Evolutionary conservation across 2,113 vertebrate genomes (phyloP).

Genomic region (Petromus typicus): DNA sequence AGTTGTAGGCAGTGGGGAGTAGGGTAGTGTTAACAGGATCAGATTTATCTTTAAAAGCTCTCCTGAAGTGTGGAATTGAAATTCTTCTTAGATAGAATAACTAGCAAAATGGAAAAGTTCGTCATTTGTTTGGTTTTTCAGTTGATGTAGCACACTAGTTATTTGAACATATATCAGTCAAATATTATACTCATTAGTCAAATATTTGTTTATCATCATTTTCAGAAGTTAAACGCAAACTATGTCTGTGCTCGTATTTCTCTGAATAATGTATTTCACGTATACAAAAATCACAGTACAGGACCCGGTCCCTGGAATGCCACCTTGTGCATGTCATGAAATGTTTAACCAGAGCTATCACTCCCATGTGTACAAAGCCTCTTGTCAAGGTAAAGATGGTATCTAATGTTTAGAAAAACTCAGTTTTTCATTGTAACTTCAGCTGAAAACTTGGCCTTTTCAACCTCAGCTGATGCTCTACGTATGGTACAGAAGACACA

Average conservation of each 20-base stretch:
- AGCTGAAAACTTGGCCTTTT: conserved; percentile 51
- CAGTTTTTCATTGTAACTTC: conserved; percentile 60
- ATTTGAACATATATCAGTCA: conserved; percentile 47
- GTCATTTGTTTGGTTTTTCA: conserved; percentile 57
- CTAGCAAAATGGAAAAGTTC: conserved; percentile 22
- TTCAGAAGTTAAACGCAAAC: conserved; percentile 57
- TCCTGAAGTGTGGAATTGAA: conserved; percentile 37
- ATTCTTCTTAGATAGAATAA: conserved; percentile 36
- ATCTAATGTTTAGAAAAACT: conserved; percentile 51
- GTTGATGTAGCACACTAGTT: conserved; percentile 7
- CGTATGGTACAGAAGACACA: background rate
- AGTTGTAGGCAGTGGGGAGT: background rate
- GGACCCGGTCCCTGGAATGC: background rate
- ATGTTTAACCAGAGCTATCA: conserved; percentile 49
- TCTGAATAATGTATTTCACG: background rate
- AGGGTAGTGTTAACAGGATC: background rate
- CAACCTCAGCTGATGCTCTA: conserved; percentile 13
- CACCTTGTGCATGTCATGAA: background rate
- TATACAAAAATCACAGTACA: background rate
- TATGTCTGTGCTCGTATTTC: background rate
- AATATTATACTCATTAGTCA: conserved; percentile 46
- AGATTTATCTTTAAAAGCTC: conserved; percentile 47
- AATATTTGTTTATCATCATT: conserved; percentile 55
- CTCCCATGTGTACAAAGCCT: conserved; percentile 26
- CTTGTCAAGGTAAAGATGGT: conserved; percentile 56